phyloP scores from a whole-genome alignment of 2,113 vertebrate genomes.

The Piprites chloris region DNA sequence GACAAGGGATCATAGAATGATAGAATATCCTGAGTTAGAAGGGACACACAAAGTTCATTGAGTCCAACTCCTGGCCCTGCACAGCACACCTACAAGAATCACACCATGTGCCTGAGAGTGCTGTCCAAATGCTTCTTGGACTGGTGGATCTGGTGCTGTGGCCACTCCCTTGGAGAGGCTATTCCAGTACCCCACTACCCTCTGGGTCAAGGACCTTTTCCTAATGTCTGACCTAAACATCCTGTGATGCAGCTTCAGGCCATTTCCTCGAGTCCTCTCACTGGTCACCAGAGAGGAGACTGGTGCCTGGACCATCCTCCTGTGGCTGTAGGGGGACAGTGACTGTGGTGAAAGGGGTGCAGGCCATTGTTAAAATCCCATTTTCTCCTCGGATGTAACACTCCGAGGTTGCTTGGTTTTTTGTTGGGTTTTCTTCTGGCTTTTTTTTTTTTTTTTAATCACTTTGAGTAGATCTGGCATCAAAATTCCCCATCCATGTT shows the following conservation, averaged over 20 bases:
- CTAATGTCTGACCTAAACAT: not conserved
- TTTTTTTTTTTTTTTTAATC: not conserved
- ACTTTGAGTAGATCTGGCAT: not conserved
- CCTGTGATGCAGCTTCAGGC: not conserved
- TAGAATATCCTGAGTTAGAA: not conserved
- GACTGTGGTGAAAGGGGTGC: not conserved
- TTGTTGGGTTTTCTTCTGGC: too few species aligned
- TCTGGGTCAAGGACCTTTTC: not conserved
- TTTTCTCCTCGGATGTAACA: not conserved
- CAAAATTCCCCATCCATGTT: not conserved
- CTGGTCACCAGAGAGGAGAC: not conserved
- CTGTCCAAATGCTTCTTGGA: not conserved
- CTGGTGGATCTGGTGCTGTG: not conserved
- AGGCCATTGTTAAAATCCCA: not conserved
- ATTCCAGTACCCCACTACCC: not conserved
- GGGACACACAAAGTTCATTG: not conserved
- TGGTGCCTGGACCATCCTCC: not conserved
- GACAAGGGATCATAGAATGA: not conserved
- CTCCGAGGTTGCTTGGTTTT: not conserved
- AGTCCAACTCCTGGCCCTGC: not conserved
- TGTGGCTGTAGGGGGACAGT: not conserved
- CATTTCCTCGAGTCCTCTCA: accelerated
- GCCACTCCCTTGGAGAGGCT: not conserved
- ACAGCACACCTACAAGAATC: not conserved
- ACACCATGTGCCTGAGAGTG: not conserved